Percentiles rank a stretch among this genome's conserved stretches.
These are phyloP conservation scores for Yponomeuta cagnagella DNA, from an alignment of 2,888 invertebrate genomes.

Conservation along the genomic window DNA sequence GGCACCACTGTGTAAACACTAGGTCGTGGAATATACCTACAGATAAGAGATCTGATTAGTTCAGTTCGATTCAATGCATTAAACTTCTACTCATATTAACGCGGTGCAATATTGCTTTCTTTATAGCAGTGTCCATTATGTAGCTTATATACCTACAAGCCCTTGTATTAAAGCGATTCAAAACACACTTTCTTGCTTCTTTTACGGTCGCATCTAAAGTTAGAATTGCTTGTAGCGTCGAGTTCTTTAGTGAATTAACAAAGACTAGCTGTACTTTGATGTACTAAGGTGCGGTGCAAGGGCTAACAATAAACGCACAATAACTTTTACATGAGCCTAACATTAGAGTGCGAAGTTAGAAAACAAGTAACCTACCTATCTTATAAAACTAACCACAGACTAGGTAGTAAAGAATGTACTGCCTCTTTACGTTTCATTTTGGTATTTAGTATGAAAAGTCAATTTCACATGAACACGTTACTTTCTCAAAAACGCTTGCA, in stretches of 20 bases:
- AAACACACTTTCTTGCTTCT: not conserved
- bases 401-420: too few species aligned
- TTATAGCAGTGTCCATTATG: not conserved
- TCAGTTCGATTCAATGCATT: not conserved
- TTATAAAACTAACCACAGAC: too few species aligned
- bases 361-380: not conserved
- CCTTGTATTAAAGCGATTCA: not conserved
- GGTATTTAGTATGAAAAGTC: constrained; percentile 2
- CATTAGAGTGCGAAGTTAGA: constrained; percentile 1
- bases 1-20: constrained; percentile 12
- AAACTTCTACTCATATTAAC: not conserved
- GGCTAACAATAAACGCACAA: not conserved
- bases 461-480: constrained; percentile 6
- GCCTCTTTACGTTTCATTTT: not conserved
- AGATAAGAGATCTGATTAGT: constrained; percentile 7
- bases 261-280: not conserved
- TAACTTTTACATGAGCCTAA: not conserved
- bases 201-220: not conserved
- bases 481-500: constrained; percentile 10
- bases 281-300: not conserved
- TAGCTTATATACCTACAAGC: not conserved
- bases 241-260: not conserved
- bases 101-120: not conserved
- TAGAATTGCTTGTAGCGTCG: not conserved
- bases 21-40: not conserved